phyloP scores from a whole-genome alignment of 2,113 vertebrate species.

The Hystrix brachyura region DNA sequence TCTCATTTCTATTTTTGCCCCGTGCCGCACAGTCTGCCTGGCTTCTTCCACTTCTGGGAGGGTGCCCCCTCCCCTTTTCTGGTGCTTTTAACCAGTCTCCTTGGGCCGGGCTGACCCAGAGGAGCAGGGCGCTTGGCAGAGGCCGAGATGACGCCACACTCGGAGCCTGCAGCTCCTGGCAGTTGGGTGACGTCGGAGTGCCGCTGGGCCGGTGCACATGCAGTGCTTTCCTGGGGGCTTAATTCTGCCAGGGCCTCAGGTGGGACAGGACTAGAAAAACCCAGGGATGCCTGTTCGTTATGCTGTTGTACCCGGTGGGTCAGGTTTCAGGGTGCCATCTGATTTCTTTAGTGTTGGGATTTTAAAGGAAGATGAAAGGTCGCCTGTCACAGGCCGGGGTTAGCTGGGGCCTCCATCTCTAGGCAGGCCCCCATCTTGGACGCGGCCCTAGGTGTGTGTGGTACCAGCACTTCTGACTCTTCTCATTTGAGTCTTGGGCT shows the following conservation, averaged over 20 bases:
- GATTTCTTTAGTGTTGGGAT: not conserved
- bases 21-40: accelerated
- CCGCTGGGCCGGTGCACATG: accelerated
- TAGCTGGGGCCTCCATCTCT: not conserved
- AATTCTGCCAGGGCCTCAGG: not conserved
- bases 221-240: not conserved
- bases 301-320: not conserved
- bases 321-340: too few species aligned
- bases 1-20: not conserved
- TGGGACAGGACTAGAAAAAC: not conserved
- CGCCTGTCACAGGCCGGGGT: accelerated
- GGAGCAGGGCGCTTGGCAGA: not conserved
- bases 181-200: not conserved
- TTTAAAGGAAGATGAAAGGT: not conserved
- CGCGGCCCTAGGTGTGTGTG: not conserved
- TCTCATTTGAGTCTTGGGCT: not conserved
- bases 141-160: not conserved
- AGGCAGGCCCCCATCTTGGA: not conserved
- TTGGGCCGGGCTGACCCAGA: not conserved
- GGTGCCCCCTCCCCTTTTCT: not conserved
- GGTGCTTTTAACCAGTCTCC: not conserved
- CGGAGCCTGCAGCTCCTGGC: not conserved
- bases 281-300: not conserved
- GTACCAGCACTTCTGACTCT: not conserved
- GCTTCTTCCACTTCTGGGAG: not conserved